phyloP scores from a whole-genome alignment of 2,797 vertebrate species.

The Myripristis jacobus region DNA sequence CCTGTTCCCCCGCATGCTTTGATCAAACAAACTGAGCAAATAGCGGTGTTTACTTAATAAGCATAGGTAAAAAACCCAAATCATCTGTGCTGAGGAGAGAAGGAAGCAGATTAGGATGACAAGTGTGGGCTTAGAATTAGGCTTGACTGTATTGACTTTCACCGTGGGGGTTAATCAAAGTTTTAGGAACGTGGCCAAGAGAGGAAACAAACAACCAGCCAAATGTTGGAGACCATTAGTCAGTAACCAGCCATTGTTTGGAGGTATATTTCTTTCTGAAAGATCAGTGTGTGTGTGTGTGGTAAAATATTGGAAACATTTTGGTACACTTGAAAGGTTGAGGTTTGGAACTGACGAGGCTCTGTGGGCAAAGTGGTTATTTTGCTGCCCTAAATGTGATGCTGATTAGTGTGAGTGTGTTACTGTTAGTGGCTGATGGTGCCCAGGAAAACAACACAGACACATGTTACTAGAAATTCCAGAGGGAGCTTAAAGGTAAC shows the following conservation, averaged over 20 bases:
- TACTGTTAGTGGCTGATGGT: too few species aligned
- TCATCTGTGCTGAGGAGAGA: slow-evolving; percentile 2
- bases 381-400: background rate
- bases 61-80: background rate
- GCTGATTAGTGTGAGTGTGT: too few species aligned
- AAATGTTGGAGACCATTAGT: background rate
- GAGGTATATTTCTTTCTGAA: too few species aligned
- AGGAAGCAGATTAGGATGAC: slow-evolving; percentile 6
- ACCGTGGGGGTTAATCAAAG: slow-evolving; percentile 1
- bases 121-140: background rate
- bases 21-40: slow-evolving; percentile 27
- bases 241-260: too few species aligned
- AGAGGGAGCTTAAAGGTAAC: background rate
- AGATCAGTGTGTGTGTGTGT: background rate
- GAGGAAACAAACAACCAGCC: background rate
- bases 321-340: too few species aligned
- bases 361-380: too few species aligned
- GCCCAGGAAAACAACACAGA: background rate
- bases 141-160: slow-evolving; percentile 9
- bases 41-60: slow-evolving; percentile 16
- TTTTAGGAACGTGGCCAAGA: slow-evolving; percentile 9
- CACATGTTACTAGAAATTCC: background rate
- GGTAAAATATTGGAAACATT: too few species aligned
- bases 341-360: background rate
- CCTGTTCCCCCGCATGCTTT: slow-evolving; percentile 10